These are phyloP conservation scores for Lottia gigantea DNA, from an alignment of 2,888 invertebrate species.

Conservation along the genomic window DNA sequence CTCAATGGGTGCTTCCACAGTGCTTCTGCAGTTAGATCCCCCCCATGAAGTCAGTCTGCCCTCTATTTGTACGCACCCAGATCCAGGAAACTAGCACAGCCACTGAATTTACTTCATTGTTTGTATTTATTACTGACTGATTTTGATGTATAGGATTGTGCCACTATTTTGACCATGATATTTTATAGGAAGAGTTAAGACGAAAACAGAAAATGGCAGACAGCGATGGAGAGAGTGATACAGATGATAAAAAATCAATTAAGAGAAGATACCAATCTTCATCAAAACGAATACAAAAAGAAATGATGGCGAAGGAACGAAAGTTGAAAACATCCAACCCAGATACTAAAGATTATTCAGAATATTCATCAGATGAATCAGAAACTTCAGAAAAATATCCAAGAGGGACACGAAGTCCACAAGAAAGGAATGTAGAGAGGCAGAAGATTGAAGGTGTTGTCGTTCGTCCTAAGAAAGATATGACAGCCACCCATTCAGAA, in stretches of 20 bases:
- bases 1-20: too few relatives aligned
- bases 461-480: background rate
- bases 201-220: conserved; percentile 27
- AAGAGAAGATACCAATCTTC: conserved; percentile 37
- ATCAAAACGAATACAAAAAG: conserved; percentile 37
- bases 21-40: too few relatives aligned
- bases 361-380: conserved; percentile 33
- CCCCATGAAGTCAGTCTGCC: too few relatives aligned
- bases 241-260: conserved; percentile 36
- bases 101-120: too few relatives aligned
- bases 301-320: conserved; percentile 33
- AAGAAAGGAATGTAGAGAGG: conserved; percentile 9
- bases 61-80: too few relatives aligned
- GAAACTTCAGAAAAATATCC: conserved; percentile 28
- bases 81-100: too few relatives aligned
- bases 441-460: conserved; percentile 11
- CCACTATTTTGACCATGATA: too few relatives aligned
- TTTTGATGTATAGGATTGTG: too few relatives aligned
- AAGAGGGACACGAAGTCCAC: conserved; percentile 19
- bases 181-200: conserved; percentile 31
- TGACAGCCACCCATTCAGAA: background rate
- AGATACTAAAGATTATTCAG: conserved; percentile 29
- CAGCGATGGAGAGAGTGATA: conserved; percentile 30
- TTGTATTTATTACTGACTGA: too few relatives aligned
- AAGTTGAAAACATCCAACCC: conserved; percentile 22